phyloP scores from a whole-genome alignment of 2,113 vertebrate genomes.

The Raja brachyura region DNA sequence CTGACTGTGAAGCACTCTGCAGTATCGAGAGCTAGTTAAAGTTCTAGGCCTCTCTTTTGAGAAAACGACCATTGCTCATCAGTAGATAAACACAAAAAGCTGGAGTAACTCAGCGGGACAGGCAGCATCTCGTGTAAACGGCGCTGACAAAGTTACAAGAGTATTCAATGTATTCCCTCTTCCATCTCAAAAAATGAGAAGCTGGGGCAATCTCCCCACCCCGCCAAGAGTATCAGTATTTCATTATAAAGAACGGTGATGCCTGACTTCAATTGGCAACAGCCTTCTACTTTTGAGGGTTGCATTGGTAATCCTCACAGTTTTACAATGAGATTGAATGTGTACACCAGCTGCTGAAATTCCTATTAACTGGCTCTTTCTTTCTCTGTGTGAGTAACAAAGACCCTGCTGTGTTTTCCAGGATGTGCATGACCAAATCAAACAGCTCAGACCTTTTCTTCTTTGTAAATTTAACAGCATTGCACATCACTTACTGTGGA shows the following conservation, averaged over 20 bases:
- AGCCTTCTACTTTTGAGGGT: not conserved
- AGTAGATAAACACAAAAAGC: too few species aligned
- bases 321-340: not conserved
- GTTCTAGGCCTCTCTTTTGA: not conserved
- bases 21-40: not conserved
- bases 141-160: too few species aligned
- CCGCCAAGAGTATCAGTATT: not conserved
- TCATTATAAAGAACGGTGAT: not conserved
- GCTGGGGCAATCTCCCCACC: not conserved
- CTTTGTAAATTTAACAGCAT: not conserved
- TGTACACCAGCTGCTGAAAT: not conserved
- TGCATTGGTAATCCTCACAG: not conserved
- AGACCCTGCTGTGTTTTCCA: constrained; percentile 16
- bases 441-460: not conserved
- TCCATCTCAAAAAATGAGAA: too few species aligned
- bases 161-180: too few species aligned
- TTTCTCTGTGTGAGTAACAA: not conserved
- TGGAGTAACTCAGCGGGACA: too few species aligned
- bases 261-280: not conserved
- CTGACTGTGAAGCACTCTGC: not conserved
- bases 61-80: not conserved
- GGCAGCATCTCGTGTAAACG: too few species aligned
- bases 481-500: not conserved
- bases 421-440: constrained; percentile 13
- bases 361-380: not conserved